These are phyloP conservation scores for Pristis pectinata DNA, from an alignment of 2,797 vertebrate genomes.

Conservation along the genomic window DNA sequence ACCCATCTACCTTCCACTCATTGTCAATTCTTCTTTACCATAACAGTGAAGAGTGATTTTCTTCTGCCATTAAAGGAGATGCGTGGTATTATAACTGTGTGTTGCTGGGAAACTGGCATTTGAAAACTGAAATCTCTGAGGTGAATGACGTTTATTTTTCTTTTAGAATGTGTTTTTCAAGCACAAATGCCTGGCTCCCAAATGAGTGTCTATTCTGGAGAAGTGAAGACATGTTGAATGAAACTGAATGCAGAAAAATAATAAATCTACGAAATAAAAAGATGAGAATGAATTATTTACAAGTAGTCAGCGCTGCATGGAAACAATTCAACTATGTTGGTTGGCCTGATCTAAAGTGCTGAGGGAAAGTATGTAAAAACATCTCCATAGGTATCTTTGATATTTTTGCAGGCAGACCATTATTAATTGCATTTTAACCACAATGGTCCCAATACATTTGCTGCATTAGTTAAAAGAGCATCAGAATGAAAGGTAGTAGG, in stretches of 20 bases:
- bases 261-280: neutral
- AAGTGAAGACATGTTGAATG: neutral
- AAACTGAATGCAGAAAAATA: neutral
- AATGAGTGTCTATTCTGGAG: neutral
- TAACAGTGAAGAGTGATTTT: neutral
- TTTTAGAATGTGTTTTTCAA: neutral
- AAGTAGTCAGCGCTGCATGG: neutral
- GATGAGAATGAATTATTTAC: constrained; percentile 16
- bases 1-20: neutral
- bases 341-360: neutral
- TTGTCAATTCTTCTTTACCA: neutral
- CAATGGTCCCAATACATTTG: neutral
- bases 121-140: neutral
- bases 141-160: constrained; percentile 20
- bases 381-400: neutral
- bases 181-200: neutral
- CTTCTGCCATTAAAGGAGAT: neutral
- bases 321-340: neutral
- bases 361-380: neutral
- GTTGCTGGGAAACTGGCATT: neutral
- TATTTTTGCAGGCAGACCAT: neutral
- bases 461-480: neutral
- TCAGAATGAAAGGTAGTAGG: neutral
- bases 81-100: neutral
- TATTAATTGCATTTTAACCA: neutral